Percentiles rank a stretch among this genome's conserved stretches.
Conservation (phyloP, 2,888 invertebrate species). For the Agonum fuliginosum region DNA sequence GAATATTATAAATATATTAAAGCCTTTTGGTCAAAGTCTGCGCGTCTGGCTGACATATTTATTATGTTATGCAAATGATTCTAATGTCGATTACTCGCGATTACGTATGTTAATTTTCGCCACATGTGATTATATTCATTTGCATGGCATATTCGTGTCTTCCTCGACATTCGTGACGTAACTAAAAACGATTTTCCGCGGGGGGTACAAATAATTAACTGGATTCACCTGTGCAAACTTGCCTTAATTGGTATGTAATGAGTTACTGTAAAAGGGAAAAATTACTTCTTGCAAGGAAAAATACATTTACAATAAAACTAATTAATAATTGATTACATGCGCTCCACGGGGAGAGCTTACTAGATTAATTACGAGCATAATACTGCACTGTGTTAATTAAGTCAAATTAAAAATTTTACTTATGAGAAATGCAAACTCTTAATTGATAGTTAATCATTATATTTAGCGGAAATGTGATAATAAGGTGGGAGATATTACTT, state of each 20-base stretch:
- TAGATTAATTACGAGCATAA: slow-evolving; percentile 21
- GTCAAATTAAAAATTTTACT: slow-evolving; percentile 26
- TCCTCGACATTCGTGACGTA: slow-evolving; percentile 26
- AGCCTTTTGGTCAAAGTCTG: too few species aligned
- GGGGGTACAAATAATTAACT: slow-evolving; percentile 32
- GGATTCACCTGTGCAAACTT: slow-evolving; percentile 15
- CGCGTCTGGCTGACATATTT: too few species aligned
- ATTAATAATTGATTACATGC: slow-evolving; percentile 39
- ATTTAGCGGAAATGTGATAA: slow-evolving; percentile 27
- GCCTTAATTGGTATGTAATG: slow-evolving; percentile 26
- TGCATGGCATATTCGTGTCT: too few species aligned
- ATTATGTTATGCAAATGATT: too few species aligned
- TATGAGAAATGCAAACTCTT: slow-evolving; percentile 8
- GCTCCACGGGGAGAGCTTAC: background rate
- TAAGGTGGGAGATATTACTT: slow-evolving; percentile 9
- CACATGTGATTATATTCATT: too few species aligned
- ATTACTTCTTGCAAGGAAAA: background rate
- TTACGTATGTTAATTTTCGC: too few species aligned
- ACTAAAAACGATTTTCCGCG: slow-evolving; percentile 25
- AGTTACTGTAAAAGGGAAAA: background rate
- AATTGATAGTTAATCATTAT: slow-evolving; percentile 36
- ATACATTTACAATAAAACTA: slow-evolving; percentile 13
- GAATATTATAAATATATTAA: too few species aligned
- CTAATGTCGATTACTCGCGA: too few species aligned
- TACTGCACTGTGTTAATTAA: slow-evolving; percentile 26